Base-by-base conservation (phyloP, 2,797 vertebrate genomes). In the Melanotaenia maccullochi region DNA sequence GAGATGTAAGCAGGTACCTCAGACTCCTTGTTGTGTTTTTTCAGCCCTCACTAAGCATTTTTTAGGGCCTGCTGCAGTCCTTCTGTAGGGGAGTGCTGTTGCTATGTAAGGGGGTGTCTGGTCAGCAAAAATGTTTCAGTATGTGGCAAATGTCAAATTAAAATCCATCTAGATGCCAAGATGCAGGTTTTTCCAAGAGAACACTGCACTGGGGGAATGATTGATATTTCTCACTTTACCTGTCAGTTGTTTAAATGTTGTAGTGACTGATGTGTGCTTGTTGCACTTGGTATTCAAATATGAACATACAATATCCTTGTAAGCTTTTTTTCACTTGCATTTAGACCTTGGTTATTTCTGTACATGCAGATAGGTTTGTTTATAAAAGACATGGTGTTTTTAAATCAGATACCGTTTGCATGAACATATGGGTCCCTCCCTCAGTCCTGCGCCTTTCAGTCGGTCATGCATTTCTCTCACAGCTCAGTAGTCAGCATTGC, bases 41-140 rank as follows among this genome's bases (percentile, higher is more conserved):
- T 22, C 3, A 51, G 47, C n/a, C 47, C 47, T 51, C 47, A 12
- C 44, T 47, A n/a, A 9, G 44, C 44, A 2, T 47, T 20, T n/a
- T 44, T n/a, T n/a, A 47, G n/a, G 44, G 20, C 44, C 20, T 7
- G 14, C 47, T 22, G n/a, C 47, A 51, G 47, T 51, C 47, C 18
- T 44, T 6, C 6, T n/a, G 47, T 22, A 22, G 47, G 9, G n/a
- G 47, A 51, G 47, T 51, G 47, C 20, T 49, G 20, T n/a, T 49
- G 44, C 47, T 51, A 11, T 51, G 47, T 22, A 18, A 9, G n/a
- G 47, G n/a, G 44, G 18, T 49, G 44, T 51, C 9, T 51, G 47
- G 47, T 51, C 47, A 51, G 47, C 47, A 51, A 51, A 51, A 51
- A 51, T 51, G 24, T 54, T 54, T 54, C 22, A 24, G 51, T 25